phyloP scores from a whole-genome alignment of 2,113 vertebrate genomes.

The Apteryx mantelli region DNA sequence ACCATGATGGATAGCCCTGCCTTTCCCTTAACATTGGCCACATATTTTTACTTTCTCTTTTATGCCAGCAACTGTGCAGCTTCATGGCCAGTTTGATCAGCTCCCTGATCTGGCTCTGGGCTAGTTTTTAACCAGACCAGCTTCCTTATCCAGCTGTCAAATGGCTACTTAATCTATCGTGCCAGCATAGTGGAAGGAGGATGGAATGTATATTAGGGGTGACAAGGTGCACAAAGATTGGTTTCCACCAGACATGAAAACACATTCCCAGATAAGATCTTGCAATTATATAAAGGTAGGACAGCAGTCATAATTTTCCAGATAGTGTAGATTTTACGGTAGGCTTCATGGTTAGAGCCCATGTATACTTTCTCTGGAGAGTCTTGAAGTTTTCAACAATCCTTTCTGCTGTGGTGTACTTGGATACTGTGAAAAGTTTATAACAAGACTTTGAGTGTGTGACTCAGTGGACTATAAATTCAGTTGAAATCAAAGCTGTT shows the following conservation, averaged over 20 bases:
- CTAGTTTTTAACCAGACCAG: neutral
- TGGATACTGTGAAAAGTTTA: too few species aligned
- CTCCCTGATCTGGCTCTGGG: neutral
- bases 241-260: fast-evolving
- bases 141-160: neutral
- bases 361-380: too few species aligned
- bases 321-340: too few species aligned
- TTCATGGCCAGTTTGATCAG: neutral
- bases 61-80: neutral
- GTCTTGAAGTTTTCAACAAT: too few species aligned
- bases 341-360: too few species aligned
- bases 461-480: too few species aligned
- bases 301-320: too few species aligned
- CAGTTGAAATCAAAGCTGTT: too few species aligned
- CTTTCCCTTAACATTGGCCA: neutral
- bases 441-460: too few species aligned
- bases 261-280: too few species aligned
- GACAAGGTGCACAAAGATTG: neutral
- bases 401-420: too few species aligned
- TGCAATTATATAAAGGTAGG: too few species aligned
- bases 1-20: neutral
- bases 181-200: neutral
- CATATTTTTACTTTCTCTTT: neutral
- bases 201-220: neutral
- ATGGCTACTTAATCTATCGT: neutral